These are phyloP conservation scores for Budorcas taxicolor DNA, from an alignment of 2,113 vertebrate genomes.

Conservation along the genomic window DNA sequence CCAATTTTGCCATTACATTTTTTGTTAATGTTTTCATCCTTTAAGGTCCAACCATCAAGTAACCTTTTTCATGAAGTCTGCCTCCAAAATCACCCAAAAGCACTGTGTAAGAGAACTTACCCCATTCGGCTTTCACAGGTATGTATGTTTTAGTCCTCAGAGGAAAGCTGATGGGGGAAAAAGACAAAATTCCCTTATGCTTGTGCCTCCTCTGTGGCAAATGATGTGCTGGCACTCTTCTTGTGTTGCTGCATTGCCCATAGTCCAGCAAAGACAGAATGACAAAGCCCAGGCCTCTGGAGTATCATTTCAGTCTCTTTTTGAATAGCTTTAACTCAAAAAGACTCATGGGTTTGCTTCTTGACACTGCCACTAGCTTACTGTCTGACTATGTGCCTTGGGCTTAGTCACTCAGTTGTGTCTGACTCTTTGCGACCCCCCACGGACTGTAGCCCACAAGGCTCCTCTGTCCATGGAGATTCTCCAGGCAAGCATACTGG, in stretches of 20 bases:
- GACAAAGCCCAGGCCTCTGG: not conserved
- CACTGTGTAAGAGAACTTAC: not conserved
- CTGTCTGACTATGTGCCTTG: not conserved
- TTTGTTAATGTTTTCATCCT: not conserved
- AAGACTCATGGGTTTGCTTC: not conserved
- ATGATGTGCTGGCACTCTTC: not conserved
- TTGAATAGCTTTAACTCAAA: not conserved
- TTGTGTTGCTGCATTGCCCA: not conserved
- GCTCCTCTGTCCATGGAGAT: not conserved
- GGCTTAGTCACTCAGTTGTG: not conserved
- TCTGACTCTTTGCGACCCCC: accelerated
- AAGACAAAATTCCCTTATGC: not conserved
- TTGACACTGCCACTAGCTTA: not conserved
- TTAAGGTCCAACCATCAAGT: not conserved
- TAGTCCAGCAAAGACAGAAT: not conserved
- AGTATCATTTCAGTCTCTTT: not conserved
- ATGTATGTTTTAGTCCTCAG: not conserved
- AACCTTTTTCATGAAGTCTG: not conserved
- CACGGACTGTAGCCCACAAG: not conserved
- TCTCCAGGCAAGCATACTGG: not conserved
- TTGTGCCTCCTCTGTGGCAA: not conserved
- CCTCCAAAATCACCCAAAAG: not conserved
- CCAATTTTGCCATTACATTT: not conserved
- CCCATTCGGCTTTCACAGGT: not conserved
- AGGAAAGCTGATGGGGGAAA: not conserved